Base-by-base conservation (phyloP, 2,797 vertebrate genomes). In the Tenualosa ilisha region DNA sequence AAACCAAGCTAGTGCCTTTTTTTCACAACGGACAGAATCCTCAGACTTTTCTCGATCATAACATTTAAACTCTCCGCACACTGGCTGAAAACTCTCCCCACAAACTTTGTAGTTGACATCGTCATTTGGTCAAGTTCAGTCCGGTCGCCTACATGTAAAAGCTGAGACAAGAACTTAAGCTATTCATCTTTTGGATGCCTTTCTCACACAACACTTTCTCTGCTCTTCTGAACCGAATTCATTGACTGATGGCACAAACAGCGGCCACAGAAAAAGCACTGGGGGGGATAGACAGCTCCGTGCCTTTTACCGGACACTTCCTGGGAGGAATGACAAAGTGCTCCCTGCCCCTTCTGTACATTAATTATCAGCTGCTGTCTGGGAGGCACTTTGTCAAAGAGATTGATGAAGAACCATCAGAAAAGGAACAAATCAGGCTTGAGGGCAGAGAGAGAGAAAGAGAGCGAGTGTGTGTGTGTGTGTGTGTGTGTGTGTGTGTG, bases 321-420 rank as follows among this genome's bases (percentile, higher is more conserved):
- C 87, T 86, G 92, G 88, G 86, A 87, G 93, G 91, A 91, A 94
- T 93, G 94, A 95, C 91, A 17, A 93, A 95, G 92, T 91, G 91
- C 89, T 90, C 90, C 89, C 88, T 82, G 91, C 86, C 90, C 92
- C 88, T 89, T 90, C 91, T 83, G 82, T 89, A 93, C 93, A 94
- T 95, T 93, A 91, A 94, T 96, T 94, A 95, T 94, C 93, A 92
- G 83, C 88, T 84, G 24, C 84, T 91, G 93, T 94, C 93, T 91
- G 89, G 87, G 88, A 93, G 93, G 92, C 93, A 91, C 91, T 95
- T 94, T 92, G 92, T 95, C 94, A 94, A 89, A 91, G 88, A 93
- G 95, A 96, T 88, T 82, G 94, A 96, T 95, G 94, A 94, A 91
- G 84, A 49, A 72, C 88, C 72, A 88, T 93, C 91, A 88, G 87